Evolutionary conservation across 2,888 invertebrate genomes (phyloP), one percentile per base, ranked within the genome.

Genomic region (Drosophila lacicola): DNA sequence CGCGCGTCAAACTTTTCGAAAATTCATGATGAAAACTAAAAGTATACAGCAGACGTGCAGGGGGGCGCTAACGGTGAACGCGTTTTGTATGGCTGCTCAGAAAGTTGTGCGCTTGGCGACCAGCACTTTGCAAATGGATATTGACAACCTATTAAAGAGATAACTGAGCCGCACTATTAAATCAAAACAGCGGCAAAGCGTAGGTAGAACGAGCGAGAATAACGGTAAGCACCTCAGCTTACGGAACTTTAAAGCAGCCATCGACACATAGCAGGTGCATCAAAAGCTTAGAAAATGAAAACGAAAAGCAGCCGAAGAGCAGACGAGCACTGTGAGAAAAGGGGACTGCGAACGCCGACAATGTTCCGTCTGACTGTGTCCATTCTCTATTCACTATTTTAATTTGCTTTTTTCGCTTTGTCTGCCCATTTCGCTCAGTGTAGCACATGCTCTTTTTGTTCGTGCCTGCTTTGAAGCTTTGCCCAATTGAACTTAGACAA

Each of bases 11-110:
- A 87, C 75, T 86, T 78, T 72, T 60, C 17, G 74, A 79, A 79
- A 84, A 84, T 84, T 84, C 84, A 88, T 88, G 84, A 86, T 82
- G 84, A 83, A 88, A 84, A 84, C 88, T 84, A 86, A 79, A 88
- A 84, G 83, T 66, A 76, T 74, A 83, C 64, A 57, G 64, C 58
- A 58, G 61, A 53, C 57, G 53, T 36, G 51, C 50, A 50, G 53
- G 45, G 54, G 42, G 33, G 50, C 34, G 58, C 63, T 53, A 58
- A 68, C 62, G 88, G 68, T 66, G 60, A 55, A 64, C 63, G 73
- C 55, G 51, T 51, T 61, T 70, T 56, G 46, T 70, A 55, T 55
- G 80, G 76, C 47, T 60, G 51, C 71, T 36, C 34, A 17, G 46
- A 45, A 65, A 70, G 54, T 63, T 55, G 42, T 34, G 61, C 46